These are phyloP conservation scores for Trachymyrmex cornetzi DNA, from an alignment of 1,140 invertebrate species.

Conservation along the genomic window DNA sequence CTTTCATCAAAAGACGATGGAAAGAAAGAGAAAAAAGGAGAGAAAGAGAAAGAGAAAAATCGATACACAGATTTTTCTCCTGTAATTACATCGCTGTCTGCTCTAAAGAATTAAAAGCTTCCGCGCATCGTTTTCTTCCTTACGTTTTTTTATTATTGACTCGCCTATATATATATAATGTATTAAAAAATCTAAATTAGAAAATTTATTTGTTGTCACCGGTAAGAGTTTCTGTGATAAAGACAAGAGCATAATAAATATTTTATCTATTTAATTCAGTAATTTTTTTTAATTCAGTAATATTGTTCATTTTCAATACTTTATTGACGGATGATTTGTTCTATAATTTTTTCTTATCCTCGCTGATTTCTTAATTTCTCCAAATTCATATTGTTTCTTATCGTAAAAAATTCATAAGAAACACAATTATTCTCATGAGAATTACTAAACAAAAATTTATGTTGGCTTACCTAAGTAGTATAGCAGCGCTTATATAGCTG, in stretches of 20 bases:
- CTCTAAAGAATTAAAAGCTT: conserved; percentile 78
- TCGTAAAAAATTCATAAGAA: no score
- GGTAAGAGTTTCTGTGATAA: background rate
- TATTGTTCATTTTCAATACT: no score
- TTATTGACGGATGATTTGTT: no score
- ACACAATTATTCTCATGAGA: no score
- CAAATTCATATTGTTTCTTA: no score
- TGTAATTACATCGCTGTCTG: conserved; percentile 82
- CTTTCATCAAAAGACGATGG: conserved; percentile 64
- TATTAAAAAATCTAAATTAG: conserved; percentile 21
- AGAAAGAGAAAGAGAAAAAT: background rate
- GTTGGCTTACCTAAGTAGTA: no score
- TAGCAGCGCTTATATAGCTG: no score
- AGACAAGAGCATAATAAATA: conserved; percentile 5
- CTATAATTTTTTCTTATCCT: no score
- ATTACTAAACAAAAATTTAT: no score
- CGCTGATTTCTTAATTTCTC: no score
- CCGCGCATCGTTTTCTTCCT: background rate
- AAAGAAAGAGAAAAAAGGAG: background rate
- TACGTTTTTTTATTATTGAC: background rate
- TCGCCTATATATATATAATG: background rate
- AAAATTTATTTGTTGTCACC: background rate
- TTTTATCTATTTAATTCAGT: background rate
- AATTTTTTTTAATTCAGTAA: no score
- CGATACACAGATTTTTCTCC: conserved; percentile 74